Percentiles rank a stretch among this genome's conserved stretches.
These are phyloP conservation scores for Tachyglossus aculeatus DNA, from an alignment of 2,797 vertebrate species.

Conservation along the genomic window DNA sequence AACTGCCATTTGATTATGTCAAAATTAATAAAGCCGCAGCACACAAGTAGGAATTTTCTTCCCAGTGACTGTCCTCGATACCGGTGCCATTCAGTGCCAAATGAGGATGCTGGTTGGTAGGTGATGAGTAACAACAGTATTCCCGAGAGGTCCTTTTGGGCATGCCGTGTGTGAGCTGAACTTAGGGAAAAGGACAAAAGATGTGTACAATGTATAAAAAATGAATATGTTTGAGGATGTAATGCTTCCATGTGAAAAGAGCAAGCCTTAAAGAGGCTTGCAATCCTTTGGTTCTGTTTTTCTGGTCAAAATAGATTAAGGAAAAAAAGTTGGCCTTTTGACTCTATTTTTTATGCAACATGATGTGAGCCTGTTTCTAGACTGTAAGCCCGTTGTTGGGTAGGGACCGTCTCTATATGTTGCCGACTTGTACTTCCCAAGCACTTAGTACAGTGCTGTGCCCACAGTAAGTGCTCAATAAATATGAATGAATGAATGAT, in stretches of 20 bases:
- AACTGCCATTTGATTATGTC: background rate
- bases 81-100: background rate
- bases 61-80: background rate
- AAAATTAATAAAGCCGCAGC: background rate
- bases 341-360: background rate
- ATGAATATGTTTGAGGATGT: background rate
- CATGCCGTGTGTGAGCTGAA: background rate
- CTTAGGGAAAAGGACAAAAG: background rate
- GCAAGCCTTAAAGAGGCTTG: background rate
- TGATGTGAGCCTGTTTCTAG: no score
- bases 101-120: background rate
- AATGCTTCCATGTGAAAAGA: background rate
- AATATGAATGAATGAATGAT: background rate
- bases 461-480: no score
- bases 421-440: no score
- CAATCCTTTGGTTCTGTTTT: conserved; percentile 30
- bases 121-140: background rate
- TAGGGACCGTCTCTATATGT: no score
- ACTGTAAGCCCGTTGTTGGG: no score
- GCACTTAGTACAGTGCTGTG: no score
- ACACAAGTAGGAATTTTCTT: background rate
- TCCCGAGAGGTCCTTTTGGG: background rate
- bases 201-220: background rate
- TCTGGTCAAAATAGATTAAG: conserved; percentile 17
- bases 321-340: background rate